These are phyloP conservation scores for Oreamnos americanus DNA, from an alignment of 2,113 vertebrate genomes.

Conservation along the genomic window DNA sequence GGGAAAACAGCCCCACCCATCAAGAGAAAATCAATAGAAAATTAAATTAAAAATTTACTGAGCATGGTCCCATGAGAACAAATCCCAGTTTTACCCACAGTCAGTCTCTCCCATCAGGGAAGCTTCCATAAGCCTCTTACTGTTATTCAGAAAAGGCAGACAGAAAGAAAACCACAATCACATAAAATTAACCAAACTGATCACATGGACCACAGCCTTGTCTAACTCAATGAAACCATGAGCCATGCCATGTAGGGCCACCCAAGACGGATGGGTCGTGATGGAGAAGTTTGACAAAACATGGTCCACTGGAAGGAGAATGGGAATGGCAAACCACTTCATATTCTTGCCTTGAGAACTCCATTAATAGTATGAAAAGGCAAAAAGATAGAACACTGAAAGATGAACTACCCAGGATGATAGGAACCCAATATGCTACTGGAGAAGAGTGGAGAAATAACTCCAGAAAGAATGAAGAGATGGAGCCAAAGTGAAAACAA, in stretches of 20 bases:
- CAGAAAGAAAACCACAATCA: background rate
- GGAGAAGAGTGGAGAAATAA: background rate
- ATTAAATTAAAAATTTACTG: background rate
- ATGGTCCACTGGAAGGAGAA: background rate
- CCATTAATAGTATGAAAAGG: background rate
- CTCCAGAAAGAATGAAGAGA: background rate
- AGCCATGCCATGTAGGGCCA: background rate
- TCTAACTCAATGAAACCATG: background rate
- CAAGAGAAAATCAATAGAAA: background rate
- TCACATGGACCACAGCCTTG: background rate
- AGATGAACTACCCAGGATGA: background rate
- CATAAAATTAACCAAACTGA: background rate
- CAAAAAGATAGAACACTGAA: background rate
- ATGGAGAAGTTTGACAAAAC: background rate
- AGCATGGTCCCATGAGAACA: background rate
- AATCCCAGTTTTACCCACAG: background rate
- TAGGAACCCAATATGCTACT: background rate
- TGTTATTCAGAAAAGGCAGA: background rate
- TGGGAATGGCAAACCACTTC: background rate
- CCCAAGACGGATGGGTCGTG: rapidly evolving
- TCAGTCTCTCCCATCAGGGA: background rate
- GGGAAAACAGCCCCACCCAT: background rate
- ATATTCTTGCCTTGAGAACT: background rate
- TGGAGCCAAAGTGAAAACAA: background rate
- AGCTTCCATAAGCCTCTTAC: background rate